These are phyloP conservation scores for Ligdia adustata DNA, from an alignment of 2,888 invertebrate species.

Conservation along the genomic window DNA sequence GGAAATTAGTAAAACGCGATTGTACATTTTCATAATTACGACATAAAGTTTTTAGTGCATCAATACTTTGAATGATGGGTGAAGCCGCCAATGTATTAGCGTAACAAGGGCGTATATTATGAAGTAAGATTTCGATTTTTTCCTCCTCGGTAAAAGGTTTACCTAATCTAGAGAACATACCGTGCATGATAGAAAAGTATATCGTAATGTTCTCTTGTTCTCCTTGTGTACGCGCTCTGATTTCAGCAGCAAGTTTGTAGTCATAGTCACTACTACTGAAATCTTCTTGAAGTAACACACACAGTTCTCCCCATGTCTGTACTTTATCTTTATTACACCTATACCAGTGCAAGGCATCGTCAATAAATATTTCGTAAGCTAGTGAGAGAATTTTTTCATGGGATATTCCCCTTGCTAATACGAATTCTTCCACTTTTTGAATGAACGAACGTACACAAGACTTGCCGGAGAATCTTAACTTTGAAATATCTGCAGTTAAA, in stretches of 20 bases:
- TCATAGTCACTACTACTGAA: slow-evolving; percentile 32
- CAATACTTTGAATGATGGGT: slow-evolving; percentile 7
- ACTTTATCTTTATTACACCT: slow-evolving; percentile 14
- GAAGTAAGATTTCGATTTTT: slow-evolving; percentile 35
- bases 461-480: slow-evolving; percentile 20
- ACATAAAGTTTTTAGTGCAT: slow-evolving; percentile 15
- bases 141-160: slow-evolving; percentile 28
- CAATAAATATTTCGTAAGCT: slow-evolving; percentile 21
- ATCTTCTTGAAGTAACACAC: slow-evolving; percentile 18
- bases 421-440: slow-evolving; percentile 21
- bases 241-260: slow-evolving; percentile 26
- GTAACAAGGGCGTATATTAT: slow-evolving; percentile 37
- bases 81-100: slow-evolving; percentile 21
- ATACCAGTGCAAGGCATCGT: slow-evolving; percentile 34
- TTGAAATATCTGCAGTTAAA: not conserved
- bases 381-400: slow-evolving; percentile 9
- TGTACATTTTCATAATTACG: slow-evolving; percentile 30
- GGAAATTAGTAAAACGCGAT: slow-evolving; percentile 16
- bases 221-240: slow-evolving; percentile 32
- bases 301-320: slow-evolving; percentile 22
- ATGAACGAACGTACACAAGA: slow-evolving; percentile 28
- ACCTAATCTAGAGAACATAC: slow-evolving; percentile 31
- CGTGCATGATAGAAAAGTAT: slow-evolving; percentile 36
- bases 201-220: slow-evolving; percentile 33
- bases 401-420: slow-evolving; percentile 6